These are phyloP conservation scores for Eupithecia dodoneata DNA, from an alignment of 2,888 invertebrate genomes.

Conservation along the genomic window DNA sequence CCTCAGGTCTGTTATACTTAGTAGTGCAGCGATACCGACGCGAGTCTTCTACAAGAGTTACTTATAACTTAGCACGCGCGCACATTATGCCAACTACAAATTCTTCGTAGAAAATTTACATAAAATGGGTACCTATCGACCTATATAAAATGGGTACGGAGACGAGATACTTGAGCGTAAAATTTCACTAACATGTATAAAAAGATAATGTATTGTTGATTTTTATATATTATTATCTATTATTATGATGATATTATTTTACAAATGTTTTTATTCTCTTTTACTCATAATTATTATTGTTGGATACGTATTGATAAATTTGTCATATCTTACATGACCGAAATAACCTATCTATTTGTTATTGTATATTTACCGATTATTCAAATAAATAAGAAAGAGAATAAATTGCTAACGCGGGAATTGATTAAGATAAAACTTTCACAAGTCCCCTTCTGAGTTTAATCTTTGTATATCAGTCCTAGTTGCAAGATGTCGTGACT, in stretches of 20 bases:
- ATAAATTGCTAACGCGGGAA: slow-evolving; percentile 71
- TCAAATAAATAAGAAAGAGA: slow-evolving; percentile 50
- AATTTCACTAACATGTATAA: slow-evolving; percentile 58
- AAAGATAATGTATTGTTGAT: slow-evolving; percentile 68
- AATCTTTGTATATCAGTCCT: neutral
- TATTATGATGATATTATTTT: slow-evolving; percentile 65
- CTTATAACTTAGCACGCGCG: slow-evolving; percentile 46
- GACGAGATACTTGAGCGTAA: slow-evolving; percentile 56
- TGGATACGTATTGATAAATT: slow-evolving; percentile 65
- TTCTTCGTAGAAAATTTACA: slow-evolving; percentile 60
- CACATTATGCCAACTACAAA: slow-evolving; percentile 62
- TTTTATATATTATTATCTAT: slow-evolving; percentile 51
- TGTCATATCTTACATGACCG: slow-evolving; percentile 75
- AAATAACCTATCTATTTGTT: slow-evolving; percentile 63
- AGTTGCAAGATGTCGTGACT: slow-evolving; percentile 17
- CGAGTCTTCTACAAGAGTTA: slow-evolving; percentile 26
- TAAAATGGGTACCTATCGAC: slow-evolving; percentile 71
- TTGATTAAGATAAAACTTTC: slow-evolving; percentile 63
- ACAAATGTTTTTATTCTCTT: slow-evolving; percentile 69
- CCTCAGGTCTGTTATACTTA: slow-evolving; percentile 3
- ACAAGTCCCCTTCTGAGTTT: slow-evolving; percentile 15
- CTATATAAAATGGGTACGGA: slow-evolving; percentile 73
- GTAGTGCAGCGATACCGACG: slow-evolving; percentile 6
- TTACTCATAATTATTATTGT: slow-evolving; percentile 64
- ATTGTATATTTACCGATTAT: slow-evolving; percentile 53